Evolutionary conservation across 2,888 invertebrate species (phyloP).

Genomic region (Argyresthia goedartella): DNA sequence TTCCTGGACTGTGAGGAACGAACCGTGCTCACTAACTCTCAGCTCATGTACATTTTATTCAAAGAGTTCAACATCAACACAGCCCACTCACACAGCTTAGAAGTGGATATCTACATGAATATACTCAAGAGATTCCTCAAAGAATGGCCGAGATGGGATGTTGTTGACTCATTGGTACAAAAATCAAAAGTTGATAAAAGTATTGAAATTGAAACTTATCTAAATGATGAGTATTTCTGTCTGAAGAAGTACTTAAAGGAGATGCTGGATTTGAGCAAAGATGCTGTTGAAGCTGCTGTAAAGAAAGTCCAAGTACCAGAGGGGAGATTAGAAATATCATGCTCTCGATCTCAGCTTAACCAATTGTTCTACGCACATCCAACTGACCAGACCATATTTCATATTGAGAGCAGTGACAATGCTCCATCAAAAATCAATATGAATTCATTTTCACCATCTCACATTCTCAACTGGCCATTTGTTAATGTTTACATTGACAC

Average conservation of each 20-base stretch:
- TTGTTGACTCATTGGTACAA: constrained; percentile 31
- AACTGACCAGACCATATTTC: constrained; percentile 29
- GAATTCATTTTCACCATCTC: not conserved
- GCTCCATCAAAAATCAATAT: not conserved
- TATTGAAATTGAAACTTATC: constrained; percentile 20
- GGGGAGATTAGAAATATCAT: not conserved
- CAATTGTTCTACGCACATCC: constrained; percentile 27
- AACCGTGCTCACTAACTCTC: constrained; percentile 41
- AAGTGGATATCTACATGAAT: constrained; percentile 42
- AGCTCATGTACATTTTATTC: constrained; percentile 37
- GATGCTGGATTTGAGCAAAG: constrained; percentile 25
- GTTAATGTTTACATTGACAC: not conserved
- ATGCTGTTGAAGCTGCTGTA: constrained; percentile 20
- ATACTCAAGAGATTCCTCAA: constrained; percentile 46
- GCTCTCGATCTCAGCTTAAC: constrained; percentile 26
- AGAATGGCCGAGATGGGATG: constrained; percentile 54
- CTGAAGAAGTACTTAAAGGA: constrained; percentile 32
- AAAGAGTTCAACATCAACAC: constrained; percentile 37
- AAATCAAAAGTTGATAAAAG: constrained; percentile 19
- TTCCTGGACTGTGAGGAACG: constrained; percentile 33
- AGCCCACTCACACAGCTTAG: constrained; percentile 26
- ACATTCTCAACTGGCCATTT: constrained; percentile 1
- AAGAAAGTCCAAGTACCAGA: constrained; percentile 10
- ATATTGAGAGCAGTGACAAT: constrained; percentile 12
- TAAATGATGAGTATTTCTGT: constrained; percentile 30